Percentiles rank a stretch among this genome's conserved stretches.
phyloP scores from a whole-genome alignment of 2,888 invertebrate genomes.

The Dione vanillae region DNA sequence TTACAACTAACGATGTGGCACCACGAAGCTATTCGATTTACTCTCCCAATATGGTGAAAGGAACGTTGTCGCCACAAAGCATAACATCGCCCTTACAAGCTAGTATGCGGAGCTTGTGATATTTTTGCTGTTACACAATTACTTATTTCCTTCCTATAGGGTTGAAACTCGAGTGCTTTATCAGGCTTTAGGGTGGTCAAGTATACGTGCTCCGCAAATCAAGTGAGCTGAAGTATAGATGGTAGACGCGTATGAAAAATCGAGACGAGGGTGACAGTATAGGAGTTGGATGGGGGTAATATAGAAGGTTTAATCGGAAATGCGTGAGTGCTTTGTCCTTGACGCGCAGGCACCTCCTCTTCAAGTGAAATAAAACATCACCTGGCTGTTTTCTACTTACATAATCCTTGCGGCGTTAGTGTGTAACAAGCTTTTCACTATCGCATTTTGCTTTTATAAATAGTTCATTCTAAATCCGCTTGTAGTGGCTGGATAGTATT shows the following conservation, averaged over 20 bases:
- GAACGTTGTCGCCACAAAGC: constrained; percentile 71
- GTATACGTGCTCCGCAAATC: constrained; percentile 80
- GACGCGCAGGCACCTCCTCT: constrained; percentile 45
- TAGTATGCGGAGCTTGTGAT: constrained; percentile 42
- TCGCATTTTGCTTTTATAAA: background rate
- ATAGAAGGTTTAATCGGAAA: constrained; percentile 79
- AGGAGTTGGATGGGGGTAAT: constrained; percentile 66
- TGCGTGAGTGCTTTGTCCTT: constrained; percentile 54
- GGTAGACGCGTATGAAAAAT: constrained; percentile 80
- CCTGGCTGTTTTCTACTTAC: constrained; percentile 32
- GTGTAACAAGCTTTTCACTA: constrained; percentile 3
- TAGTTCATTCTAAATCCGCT: background rate
- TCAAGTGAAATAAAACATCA: constrained; percentile 42
- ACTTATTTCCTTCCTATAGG: constrained; percentile 56
- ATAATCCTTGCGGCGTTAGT: background rate
- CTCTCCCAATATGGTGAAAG: constrained; percentile 68
- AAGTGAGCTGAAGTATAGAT: constrained; percentile 80
- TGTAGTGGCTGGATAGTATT: background rate
- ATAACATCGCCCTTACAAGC: constrained; percentile 68
- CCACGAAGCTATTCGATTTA: constrained; percentile 70
- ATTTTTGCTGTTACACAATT: constrained; percentile 40
- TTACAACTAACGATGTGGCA: constrained; percentile 62
- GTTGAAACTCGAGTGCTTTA: constrained; percentile 56
- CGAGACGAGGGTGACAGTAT: constrained; percentile 79
- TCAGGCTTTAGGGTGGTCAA: constrained; percentile 49